These are phyloP conservation scores for Terrapene triunguis DNA, from an alignment of 2,113 vertebrate species.

Conservation along the genomic window DNA sequence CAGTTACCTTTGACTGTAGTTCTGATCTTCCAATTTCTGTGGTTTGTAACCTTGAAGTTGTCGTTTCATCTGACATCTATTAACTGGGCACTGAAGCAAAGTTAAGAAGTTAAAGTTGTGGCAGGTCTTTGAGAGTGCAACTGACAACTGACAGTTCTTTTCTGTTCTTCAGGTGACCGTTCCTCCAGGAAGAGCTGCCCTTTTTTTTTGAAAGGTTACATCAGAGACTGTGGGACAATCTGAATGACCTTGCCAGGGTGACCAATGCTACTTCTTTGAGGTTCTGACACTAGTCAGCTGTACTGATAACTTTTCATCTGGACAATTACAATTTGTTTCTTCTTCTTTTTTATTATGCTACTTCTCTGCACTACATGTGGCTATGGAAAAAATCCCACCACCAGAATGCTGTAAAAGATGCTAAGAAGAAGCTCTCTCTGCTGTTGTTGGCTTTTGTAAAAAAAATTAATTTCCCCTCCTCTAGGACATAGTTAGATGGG, in stretches of 20 bases:
- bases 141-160: background rate
- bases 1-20: background rate
- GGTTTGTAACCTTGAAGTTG: background rate
- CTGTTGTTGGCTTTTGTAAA: background rate
- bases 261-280: background rate
- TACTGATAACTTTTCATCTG: background rate
- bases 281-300: constrained; percentile 1
- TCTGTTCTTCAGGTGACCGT: background rate
- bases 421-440: background rate
- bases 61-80: background rate
- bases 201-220: background rate
- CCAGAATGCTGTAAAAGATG: background rate
- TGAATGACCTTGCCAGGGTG: background rate
- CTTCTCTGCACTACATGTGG: background rate
- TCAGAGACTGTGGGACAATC: background rate
- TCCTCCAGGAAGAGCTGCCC: background rate
- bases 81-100: background rate
- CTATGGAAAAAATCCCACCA: background rate
- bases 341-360: constrained; percentile 2
- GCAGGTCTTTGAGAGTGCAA: background rate
- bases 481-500: background rate
- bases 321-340: background rate
- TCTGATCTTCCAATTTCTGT: background rate
- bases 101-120: background rate
- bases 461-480: background rate